These are phyloP conservation scores for Colletes gigas DNA, from an alignment of 1,140 invertebrate species.

Conservation along the genomic window DNA sequence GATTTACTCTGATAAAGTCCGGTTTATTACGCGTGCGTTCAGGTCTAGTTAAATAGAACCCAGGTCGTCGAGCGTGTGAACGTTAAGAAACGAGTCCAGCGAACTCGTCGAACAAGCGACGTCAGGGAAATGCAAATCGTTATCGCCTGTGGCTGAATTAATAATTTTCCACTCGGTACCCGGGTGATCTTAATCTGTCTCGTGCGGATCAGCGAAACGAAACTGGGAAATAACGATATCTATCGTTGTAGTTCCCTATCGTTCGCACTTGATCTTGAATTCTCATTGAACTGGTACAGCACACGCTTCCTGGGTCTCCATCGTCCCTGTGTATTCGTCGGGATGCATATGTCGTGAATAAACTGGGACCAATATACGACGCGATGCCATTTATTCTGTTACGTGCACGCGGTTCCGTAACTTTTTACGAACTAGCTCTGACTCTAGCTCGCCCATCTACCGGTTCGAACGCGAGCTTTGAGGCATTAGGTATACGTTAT, in stretches of 20 bases:
- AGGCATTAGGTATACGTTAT: conserved; percentile 46
- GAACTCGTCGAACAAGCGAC: not conserved
- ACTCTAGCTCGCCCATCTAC: not conserved
- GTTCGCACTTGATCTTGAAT: not conserved
- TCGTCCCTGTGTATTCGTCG: not conserved
- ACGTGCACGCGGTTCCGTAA: not conserved
- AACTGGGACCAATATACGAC: not conserved
- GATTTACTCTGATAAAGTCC: not conserved
- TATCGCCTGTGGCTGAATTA: conserved; percentile 6
- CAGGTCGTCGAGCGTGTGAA: not conserved
- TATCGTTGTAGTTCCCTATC: conserved; percentile 3
- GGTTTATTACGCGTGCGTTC: not conserved
- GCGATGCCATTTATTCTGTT: conserved; percentile 21
- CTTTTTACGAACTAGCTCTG: conserved; percentile 21
- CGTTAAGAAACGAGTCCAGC: not conserved
- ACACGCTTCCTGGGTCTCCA: not conserved
- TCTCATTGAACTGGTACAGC: conserved; percentile 4
- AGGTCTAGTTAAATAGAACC: not conserved
- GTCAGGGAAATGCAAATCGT: conserved; percentile 1
- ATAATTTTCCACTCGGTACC: not conserved
- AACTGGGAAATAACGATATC: not conserved
- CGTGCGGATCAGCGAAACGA: not conserved
- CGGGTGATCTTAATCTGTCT: conserved; percentile 9
- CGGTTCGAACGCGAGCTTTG: not conserved
- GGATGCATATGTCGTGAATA: conserved; percentile 26